A percentile compares a stretch with the other conserved stretches of the same genome.
Evolutionary conservation across 2,797 vertebrate species (phyloP).

Genomic region (Columba guinea): DNA sequence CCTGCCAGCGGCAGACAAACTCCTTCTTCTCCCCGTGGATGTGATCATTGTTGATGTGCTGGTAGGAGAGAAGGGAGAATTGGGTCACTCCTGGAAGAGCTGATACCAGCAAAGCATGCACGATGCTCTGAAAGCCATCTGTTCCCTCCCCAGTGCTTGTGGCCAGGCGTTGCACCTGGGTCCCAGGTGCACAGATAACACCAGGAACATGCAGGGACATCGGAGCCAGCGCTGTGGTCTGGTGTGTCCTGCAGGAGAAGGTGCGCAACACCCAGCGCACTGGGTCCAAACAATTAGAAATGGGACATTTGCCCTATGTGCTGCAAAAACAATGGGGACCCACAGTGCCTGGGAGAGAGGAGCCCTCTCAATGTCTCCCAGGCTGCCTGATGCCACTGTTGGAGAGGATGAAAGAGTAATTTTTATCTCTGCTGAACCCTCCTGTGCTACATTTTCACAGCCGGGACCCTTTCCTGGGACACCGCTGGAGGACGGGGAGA

Average conservation of each 20-base stretch:
- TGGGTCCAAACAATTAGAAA: neutral
- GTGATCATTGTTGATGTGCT: slow-evolving; percentile 99
- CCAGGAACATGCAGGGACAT: neutral
- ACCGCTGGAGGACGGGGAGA: neutral
- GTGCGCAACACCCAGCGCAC: neutral
- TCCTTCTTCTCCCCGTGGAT: slow-evolving; percentile 99
- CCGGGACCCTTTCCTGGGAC: neutral
- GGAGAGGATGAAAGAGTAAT: neutral
- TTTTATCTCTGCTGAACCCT: neutral
- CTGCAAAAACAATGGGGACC: neutral
- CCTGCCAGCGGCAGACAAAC: slow-evolving; percentile 97
- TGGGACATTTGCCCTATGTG: neutral
- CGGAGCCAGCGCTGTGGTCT: neutral
- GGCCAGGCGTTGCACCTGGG: neutral
- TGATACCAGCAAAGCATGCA: neutral
- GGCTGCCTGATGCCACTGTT: neutral
- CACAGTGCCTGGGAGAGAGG: neutral
- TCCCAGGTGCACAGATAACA: neutral
- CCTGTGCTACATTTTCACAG: accelerated
- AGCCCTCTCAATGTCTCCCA: neutral
- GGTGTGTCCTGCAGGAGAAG: neutral
- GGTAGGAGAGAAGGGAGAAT: slow-evolving; percentile 19
- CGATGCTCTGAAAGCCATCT: accelerated
- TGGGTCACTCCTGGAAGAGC: slow-evolving; percentile 18
- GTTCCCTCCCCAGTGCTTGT: neutral